phyloP scores from a whole-genome alignment of 2,797 vertebrate genomes.

The Helicolenus hilgendorfi region DNA sequence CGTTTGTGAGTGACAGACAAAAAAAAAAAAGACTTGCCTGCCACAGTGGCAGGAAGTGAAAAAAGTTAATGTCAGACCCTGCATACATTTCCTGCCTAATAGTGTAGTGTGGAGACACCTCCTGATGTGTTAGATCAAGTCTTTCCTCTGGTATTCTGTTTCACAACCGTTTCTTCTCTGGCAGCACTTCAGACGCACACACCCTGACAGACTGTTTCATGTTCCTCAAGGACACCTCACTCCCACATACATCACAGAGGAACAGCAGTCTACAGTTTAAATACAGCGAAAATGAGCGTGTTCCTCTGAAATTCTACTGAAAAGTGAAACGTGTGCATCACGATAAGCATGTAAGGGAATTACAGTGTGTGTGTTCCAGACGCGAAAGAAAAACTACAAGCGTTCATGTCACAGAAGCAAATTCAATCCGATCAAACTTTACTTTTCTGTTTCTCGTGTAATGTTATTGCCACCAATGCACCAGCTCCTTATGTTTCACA shows the following conservation, averaged over 20 bases:
- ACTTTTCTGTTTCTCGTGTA: background rate
- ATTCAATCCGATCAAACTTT: background rate
- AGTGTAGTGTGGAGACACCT: background rate
- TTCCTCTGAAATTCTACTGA: conserved; percentile 13
- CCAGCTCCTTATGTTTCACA: background rate
- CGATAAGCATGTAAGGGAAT: conserved; percentile 19
- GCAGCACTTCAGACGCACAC: conserved; percentile 76
- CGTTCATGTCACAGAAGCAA: background rate
- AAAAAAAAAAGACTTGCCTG: no score
- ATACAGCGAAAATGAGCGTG: background rate
- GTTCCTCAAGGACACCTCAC: conserved; percentile 68
- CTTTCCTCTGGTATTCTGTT: conserved; percentile 53
- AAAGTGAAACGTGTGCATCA: conserved; percentile 15
- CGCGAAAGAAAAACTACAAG: background rate
- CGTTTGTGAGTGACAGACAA: no score
- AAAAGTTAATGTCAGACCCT: no score
- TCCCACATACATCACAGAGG: conserved; percentile 43
- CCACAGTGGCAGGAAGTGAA: no score
- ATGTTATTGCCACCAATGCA: background rate
- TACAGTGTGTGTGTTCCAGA: background rate
- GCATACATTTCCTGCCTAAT: background rate
- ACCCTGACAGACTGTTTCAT: conserved; percentile 53
- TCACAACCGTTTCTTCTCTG: conserved; percentile 64
- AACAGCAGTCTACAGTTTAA: conserved; percentile 11
- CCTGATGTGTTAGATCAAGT: conserved; percentile 38